Base-by-base conservation (phyloP, 1,140 invertebrate species). In the Brachionus paranguensis region DNA sequence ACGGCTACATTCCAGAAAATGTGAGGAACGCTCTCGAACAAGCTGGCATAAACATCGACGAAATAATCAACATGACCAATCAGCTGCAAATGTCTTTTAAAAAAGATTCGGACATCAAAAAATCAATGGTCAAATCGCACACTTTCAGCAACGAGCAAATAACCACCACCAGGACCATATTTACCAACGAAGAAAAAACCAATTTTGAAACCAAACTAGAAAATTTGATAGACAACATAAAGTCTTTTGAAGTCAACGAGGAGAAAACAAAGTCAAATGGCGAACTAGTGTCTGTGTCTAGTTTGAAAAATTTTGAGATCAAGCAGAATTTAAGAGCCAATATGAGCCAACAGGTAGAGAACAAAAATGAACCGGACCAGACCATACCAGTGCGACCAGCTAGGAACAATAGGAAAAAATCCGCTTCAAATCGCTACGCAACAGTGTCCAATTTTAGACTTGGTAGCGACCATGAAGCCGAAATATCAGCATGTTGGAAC, bases 21-120 rank as follows among this genome's bases (percentile, higher is more conserved):
- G 72, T 76, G 43, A 76, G 72, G 27, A 76, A 76, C 29, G 72
- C 72, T 29, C 72, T 76, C 29, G 45, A 76, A 76, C 72, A 76
- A 76, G 72, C 72, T 76, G 72, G 72, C 27, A 76, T 76, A 17
- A 76, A 76, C n/a, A 76, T 76, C 27, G 72, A 76, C 10, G 43
- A 76, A 76, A 76, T 76, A 47, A 76, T 76, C 17, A 47, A 76
- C 10, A 76, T 76, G 72, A 76, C 72, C 5, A 76, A 47, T 50
- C 43, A 76, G 33, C 43, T 76, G 11, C 72, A 76, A 50, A 50
- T 50, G 45, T 76, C 72, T 1, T 50, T 76, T 33, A 76, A 76
- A 50, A 76, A 76, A 11, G 72, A 76, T 17, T 12, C 27, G 43
- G 45, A 27, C 24, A 76, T 50, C 12, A 76, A 50, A 17, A 50